Conservation (phyloP, 2,113 vertebrate species). For the Podarcis raffonei region DNA sequence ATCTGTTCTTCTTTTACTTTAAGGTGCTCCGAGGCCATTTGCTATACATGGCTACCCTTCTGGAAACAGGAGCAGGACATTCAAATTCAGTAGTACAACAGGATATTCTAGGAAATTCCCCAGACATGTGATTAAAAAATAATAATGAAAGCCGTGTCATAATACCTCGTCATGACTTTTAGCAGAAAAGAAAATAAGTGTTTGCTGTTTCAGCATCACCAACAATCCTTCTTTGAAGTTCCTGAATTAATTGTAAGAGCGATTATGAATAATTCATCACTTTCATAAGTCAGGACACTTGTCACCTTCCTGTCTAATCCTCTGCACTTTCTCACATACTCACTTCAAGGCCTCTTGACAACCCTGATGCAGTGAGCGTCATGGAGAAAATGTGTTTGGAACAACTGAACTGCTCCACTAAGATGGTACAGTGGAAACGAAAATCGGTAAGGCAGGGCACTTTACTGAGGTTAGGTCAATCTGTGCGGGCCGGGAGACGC, state of each 20-base stretch:
- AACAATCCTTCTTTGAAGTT: neutral
- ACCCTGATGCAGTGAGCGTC: neutral
- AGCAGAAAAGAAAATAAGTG: neutral
- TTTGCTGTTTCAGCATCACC: neutral
- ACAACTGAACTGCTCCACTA: conserved; percentile 9
- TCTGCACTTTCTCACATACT: neutral
- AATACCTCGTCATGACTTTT: neutral
- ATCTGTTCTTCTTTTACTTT: too few species aligned
- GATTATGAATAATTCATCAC: neutral
- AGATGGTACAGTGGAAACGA: conserved; percentile 25
- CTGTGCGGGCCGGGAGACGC: conserved; percentile 10
- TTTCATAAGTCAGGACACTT: neutral
- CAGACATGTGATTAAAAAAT: neutral
- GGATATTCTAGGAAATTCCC: neutral
- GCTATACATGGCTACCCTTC: too few species aligned
- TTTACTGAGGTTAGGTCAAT: conserved; percentile 28
- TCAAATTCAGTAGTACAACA: neutral
- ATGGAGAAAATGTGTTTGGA: conserved; percentile 18
- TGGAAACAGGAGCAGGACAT: neutral
- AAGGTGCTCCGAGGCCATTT: too few species aligned
- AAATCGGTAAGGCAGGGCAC: neutral
- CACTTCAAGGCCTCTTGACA: rapidly evolving
- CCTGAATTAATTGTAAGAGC: neutral
- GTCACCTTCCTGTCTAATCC: conserved; percentile 10
- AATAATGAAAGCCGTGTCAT: neutral